Percentiles rank a stretch among this genome's conserved stretches.
Conservation (phyloP, 1,140 invertebrate species). For the Heliconius melpomene region DNA sequence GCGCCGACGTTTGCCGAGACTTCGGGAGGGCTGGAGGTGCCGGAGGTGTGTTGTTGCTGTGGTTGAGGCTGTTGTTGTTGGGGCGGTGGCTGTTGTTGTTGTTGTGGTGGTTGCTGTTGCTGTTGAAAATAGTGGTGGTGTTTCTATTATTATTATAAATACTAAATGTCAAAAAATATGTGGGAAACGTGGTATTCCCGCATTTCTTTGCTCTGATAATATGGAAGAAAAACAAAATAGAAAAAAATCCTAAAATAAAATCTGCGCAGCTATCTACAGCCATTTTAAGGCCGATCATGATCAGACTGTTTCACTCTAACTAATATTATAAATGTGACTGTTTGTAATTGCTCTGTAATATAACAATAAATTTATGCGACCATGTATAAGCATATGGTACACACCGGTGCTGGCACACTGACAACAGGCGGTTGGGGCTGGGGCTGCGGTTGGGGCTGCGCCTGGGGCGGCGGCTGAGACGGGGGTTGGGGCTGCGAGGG, state of each 20-base stretch:
- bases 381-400: background rate
- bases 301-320: too few species aligned
- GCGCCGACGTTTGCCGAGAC: slow-evolving; percentile 65
- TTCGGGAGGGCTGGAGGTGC: slow-evolving; percentile 60
- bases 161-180: too few species aligned
- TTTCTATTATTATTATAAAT: too few species aligned
- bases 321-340: too few species aligned
- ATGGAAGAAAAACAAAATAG: too few species aligned
- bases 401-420: slow-evolving; percentile 41
- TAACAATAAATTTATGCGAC: too few species aligned
- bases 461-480: slow-evolving; percentile 34
- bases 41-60: slow-evolving; percentile 21
- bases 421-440: slow-evolving; percentile 7
- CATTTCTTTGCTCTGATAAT: too few species aligned
- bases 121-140: background rate
- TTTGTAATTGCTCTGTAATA: too few species aligned
- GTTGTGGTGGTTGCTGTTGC: background rate
- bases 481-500: slow-evolving; percentile 37
- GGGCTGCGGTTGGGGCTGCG: slow-evolving; percentile 35
- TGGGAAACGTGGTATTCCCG: too few species aligned
- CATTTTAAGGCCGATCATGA: too few species aligned
- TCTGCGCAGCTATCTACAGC: too few species aligned
- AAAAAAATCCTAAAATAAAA: too few species aligned
- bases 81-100: background rate
- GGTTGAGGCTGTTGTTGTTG: slow-evolving; percentile 11